Percentiles rank a stretch among this genome's conserved stretches.
These are phyloP conservation scores for Otolemur crassicaudatus DNA, from an alignment of 2,797 vertebrate species.

Conservation along the genomic window DNA sequence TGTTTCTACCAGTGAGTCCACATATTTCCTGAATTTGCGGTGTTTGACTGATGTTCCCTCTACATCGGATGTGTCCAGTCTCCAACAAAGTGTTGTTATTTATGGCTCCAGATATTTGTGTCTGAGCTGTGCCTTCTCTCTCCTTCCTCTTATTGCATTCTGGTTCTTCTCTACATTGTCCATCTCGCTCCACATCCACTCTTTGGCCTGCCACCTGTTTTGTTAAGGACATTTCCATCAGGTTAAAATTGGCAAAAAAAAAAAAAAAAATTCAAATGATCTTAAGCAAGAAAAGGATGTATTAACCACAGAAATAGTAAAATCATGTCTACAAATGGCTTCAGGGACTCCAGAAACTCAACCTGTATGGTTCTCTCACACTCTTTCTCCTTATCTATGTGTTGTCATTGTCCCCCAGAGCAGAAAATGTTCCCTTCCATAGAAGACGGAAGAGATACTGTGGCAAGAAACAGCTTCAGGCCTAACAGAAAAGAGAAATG, in stretches of 20 bases:
- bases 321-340: neutral
- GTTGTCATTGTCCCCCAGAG: neutral
- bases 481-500: conserved; percentile 7
- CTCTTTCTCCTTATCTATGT: neutral
- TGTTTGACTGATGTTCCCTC: neutral
- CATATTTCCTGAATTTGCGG: neutral
- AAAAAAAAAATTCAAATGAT: neutral
- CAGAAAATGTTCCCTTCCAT: neutral
- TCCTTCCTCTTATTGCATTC: neutral
- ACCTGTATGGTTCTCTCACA: neutral
- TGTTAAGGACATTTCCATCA: neutral
- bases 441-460: neutral
- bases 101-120: neutral
- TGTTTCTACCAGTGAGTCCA: neutral
- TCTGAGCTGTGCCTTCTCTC: neutral
- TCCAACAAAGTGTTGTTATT: neutral
- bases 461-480: neutral
- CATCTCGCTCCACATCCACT: neutral
- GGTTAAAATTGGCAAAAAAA: neutral
- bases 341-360: neutral
- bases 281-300: neutral
- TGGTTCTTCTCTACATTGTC: too few species aligned
- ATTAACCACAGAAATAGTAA: neutral
- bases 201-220: neutral
- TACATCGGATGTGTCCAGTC: neutral